Conservation (phyloP, 2,113 vertebrate genomes). For the Piprites chloris region DNA sequence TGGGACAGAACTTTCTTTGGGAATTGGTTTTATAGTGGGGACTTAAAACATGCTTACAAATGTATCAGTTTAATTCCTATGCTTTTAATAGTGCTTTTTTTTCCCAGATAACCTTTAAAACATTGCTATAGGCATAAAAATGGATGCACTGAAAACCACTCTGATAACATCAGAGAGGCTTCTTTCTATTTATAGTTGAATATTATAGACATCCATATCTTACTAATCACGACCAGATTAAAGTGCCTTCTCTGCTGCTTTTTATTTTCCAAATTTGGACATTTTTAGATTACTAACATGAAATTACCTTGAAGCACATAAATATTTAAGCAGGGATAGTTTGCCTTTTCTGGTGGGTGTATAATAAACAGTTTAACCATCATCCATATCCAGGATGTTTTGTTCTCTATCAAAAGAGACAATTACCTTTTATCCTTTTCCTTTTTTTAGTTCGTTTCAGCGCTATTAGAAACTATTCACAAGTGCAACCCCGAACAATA, state of each 20-base stretch:
- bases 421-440: conserved; percentile 76
- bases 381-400: conserved; percentile 58
- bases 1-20: background rate
- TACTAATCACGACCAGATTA: background rate
- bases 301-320: conserved; percentile 60
- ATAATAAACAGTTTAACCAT: conserved; percentile 73
- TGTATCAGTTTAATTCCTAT: background rate
- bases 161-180: background rate
- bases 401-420: conserved; percentile 68
- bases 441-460: conserved; percentile 73
- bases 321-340: conserved; percentile 67
- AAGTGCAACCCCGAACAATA: conserved; percentile 79
- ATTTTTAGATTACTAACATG: conserved; percentile 48
- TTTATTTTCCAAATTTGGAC: conserved; percentile 31
- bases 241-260: conserved; percentile 6
- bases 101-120: background rate
- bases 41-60: background rate
- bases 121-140: background rate
- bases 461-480: conserved; percentile 78
- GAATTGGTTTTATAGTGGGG: background rate
- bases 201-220: background rate
- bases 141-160: background rate
- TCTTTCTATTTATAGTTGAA: background rate
- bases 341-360: conserved; percentile 67
- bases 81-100: background rate